phyloP scores from a whole-genome alignment of 2,113 vertebrate genomes.

The Pimephales promelas region DNA sequence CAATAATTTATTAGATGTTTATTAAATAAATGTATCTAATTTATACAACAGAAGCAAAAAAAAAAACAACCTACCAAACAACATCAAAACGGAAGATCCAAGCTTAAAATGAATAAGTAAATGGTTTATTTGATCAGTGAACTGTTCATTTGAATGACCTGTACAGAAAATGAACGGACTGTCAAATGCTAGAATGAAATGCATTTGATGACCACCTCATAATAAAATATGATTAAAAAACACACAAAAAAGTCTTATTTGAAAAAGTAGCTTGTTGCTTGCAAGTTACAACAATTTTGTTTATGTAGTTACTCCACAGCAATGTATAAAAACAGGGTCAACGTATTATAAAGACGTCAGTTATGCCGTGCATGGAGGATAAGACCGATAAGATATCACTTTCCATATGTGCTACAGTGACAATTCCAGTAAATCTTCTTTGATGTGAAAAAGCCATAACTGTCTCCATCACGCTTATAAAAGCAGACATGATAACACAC shows the following conservation, averaged over 20 bases:
- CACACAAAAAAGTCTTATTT: too few relatives aligned
- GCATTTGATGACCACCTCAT: too few relatives aligned
- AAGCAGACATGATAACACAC: not conserved
- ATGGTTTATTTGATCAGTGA: not conserved
- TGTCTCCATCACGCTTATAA: not conserved
- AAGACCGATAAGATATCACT: not conserved
- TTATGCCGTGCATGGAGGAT: not conserved
- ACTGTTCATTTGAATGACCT: not conserved
- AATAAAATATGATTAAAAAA: too few relatives aligned
- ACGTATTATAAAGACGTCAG: not conserved
- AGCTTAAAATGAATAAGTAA: not conserved
- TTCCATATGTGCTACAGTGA: not conserved
- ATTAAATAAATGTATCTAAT: too few relatives aligned
- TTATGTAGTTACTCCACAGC: not conserved
- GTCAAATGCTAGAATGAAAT: too few relatives aligned
- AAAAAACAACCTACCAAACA: not conserved
- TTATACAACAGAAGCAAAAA: not conserved
- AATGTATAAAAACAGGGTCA: not conserved
- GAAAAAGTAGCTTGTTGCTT: not conserved
- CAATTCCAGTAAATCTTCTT: not conserved
- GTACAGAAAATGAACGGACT: too few relatives aligned
- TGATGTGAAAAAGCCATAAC: slow-evolving; percentile 7
- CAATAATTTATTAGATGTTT: too few relatives aligned
- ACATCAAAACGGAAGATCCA: not conserved
- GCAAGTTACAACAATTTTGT: not conserved